Evolutionary conservation across 1,140 invertebrate species (phyloP).

Genomic region (Hylaeus anthracinus): DNA sequence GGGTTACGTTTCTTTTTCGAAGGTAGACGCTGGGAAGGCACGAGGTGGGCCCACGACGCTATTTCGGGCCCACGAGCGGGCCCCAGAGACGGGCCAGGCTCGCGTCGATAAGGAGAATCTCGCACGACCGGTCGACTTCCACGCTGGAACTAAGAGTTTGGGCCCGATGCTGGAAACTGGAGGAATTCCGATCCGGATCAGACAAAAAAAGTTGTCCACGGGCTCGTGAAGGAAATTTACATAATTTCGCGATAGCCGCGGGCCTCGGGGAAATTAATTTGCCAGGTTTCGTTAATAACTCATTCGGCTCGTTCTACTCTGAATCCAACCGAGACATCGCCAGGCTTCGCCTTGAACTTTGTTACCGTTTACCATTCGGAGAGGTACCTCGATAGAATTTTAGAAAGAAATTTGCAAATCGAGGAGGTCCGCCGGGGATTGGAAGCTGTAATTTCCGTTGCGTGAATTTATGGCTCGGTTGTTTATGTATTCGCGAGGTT

Average conservation of each 20-base stretch:
- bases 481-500: too few relatives aligned
- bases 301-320: not conserved
- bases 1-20: constrained; percentile 73
- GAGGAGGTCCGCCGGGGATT: too few relatives aligned
- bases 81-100: constrained; percentile 41
- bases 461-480: too few relatives aligned
- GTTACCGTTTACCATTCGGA: too few relatives aligned
- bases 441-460: too few relatives aligned
- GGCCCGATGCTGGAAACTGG: constrained; percentile 52
- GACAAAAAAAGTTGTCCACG: not conserved
- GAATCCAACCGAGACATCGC: not conserved
- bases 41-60: constrained; percentile 50
- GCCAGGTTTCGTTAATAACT: not conserved
- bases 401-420: too few relatives aligned
- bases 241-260: constrained; percentile 28
- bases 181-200: constrained; percentile 41
- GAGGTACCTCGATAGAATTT: too few relatives aligned
- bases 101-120: constrained; percentile 63
- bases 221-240: constrained; percentile 36
- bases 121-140: constrained; percentile 57
- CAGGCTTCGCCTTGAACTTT: too few relatives aligned
- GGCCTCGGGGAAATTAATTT: constrained; percentile 17
- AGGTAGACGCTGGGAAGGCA: constrained; percentile 41
- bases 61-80: constrained; percentile 49
- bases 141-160: constrained; percentile 22